phyloP scores from a whole-genome alignment of 2,113 vertebrate species.

The Connochaetes taurinus region DNA sequence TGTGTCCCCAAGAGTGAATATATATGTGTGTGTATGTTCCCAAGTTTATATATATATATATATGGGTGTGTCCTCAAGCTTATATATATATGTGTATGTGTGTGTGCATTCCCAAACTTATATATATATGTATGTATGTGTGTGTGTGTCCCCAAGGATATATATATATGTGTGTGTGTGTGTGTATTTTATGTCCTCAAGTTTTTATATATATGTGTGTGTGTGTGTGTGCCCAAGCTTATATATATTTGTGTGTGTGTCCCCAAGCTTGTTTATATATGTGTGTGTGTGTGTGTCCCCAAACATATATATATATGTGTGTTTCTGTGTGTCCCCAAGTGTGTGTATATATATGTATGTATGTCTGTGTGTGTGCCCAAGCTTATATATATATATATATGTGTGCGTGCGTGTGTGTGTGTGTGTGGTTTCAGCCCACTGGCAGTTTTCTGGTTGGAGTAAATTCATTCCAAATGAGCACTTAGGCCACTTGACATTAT shows the following conservation, averaged over 20 bases:
- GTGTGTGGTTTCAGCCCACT: not conserved
- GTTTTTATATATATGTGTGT: not conserved
- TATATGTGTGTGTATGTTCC: rapidly evolving
- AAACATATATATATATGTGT: no score
- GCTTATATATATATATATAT: not conserved
- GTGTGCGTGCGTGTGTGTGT: rapidly evolving
- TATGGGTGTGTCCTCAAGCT: no score
- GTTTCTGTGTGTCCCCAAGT: no score
- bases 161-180: no score
- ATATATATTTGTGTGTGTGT: not conserved
- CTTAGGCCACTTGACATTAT: not conserved
- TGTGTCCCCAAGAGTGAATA: not conserved
- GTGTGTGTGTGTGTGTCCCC: no score
- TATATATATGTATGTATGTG: rapidly evolving
- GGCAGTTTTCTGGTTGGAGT: not conserved
- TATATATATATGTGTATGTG: no score
- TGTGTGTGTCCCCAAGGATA: no score
- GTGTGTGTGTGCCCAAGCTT: not conserved
- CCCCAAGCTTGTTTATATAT: no score
- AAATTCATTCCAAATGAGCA: not conserved
- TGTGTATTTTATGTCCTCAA: no score
- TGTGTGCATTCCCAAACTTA: no score
- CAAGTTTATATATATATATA: no score
- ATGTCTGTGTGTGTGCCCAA: not conserved
- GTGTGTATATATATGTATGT: no score